phyloP scores from a whole-genome alignment of 2,113 vertebrate species.

The Catharus minimus region DNA sequence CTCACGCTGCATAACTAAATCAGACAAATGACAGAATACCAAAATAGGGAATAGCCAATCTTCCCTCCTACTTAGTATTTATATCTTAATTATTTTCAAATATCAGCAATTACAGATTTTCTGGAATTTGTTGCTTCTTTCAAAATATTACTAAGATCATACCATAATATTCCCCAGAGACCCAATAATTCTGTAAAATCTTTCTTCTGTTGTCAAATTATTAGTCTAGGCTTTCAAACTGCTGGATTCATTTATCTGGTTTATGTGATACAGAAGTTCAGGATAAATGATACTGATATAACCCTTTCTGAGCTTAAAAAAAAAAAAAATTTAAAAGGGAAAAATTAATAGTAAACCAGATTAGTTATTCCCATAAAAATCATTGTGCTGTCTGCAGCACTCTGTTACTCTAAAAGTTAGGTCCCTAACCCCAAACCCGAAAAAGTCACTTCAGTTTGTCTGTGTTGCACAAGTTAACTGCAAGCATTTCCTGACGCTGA shows the following conservation, averaged over 20 bases:
- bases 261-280: neutral
- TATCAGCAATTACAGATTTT: neutral
- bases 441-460: constrained; percentile 27
- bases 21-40: constrained; percentile 36
- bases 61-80: neutral
- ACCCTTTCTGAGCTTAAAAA: neutral
- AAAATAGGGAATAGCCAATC: neutral
- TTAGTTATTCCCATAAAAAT: neutral
- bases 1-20: constrained; percentile 17
- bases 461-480: constrained; percentile 25
- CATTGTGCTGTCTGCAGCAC: rapidly evolving
- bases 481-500: constrained; percentile 47
- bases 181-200: neutral
- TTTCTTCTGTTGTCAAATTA: neutral
- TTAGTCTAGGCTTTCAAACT: neutral
- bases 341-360: neutral
- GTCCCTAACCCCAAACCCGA: neutral
- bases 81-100: neutral
- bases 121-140: neutral
- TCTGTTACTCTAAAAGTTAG: neutral
- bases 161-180: neutral
- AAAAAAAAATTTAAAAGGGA: neutral
- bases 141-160: neutral
- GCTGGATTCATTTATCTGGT: neutral
- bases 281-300: neutral